phyloP scores from a whole-genome alignment of 2,113 vertebrate genomes.

The Rattus rattus region DNA sequence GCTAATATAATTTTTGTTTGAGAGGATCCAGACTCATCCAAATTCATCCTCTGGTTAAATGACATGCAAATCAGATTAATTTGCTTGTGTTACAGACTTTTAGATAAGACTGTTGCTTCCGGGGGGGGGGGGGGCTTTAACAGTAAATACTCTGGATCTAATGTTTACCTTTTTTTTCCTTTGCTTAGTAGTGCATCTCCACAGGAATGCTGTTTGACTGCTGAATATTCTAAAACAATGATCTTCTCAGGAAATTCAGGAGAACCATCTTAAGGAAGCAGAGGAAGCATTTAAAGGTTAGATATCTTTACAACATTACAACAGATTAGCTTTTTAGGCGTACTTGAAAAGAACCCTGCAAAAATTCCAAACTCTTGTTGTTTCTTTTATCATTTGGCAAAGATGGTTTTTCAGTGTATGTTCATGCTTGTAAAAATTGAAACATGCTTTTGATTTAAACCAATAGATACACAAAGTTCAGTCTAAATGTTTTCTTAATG shows the following conservation, averaged over 20 bases:
- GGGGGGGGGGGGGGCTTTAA: too few relatives aligned
- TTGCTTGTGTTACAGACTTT: conserved; percentile 57
- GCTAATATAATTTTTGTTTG: conserved; percentile 68
- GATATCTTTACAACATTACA: not conserved
- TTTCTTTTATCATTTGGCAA: not conserved
- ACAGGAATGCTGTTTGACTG: conserved; percentile 62
- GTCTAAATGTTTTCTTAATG: not conserved
- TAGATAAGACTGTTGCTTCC: conserved; percentile 73
- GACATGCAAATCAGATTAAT: conserved; percentile 77
- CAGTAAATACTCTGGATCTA: conserved; percentile 52
- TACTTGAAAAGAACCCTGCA: not conserved
- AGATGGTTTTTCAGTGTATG: not conserved
- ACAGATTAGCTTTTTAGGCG: not conserved
- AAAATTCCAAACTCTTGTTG: not conserved
- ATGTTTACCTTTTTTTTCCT: conserved; percentile 58
- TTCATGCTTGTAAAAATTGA: not conserved
- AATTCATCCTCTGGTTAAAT: conserved; percentile 59
- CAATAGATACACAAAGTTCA: not conserved
- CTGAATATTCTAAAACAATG: conserved; percentile 51
- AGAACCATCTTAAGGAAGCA: conserved; percentile 55
- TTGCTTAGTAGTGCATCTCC: conserved; percentile 52
- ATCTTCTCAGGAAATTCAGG: conserved; percentile 50
- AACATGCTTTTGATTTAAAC: not conserved
- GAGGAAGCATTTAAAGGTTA: conserved; percentile 33
- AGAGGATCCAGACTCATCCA: conserved; percentile 63